phyloP scores from a whole-genome alignment of 53 echinoderm and acorn worm genomes.

The Astropecten irregularis region DNA sequence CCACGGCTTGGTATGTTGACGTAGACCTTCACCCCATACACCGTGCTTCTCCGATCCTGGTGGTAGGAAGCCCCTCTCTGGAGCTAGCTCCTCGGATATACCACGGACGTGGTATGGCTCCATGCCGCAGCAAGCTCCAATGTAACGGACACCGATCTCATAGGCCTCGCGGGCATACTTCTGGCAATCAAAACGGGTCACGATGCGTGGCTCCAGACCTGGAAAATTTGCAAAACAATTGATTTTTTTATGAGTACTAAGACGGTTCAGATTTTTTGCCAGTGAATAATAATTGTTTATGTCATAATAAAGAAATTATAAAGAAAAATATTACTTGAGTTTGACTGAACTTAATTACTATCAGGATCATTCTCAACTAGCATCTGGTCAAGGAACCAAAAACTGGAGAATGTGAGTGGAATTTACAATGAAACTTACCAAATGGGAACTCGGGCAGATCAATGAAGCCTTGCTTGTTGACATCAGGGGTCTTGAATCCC shows the following conservation, averaged over 20 bases:
- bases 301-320: no score
- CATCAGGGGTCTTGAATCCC: constrained; percentile 65
- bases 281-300: no score
- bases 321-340: no score
- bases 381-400: no score
- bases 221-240: background rate
- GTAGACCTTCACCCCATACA: constrained; percentile 87
- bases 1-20: constrained; percentile 96
- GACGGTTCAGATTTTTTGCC: no score
- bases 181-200: constrained; percentile 71
- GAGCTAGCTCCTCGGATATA: constrained; percentile 62
- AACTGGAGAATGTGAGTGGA: no score
- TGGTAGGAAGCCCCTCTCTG: constrained; percentile 7
- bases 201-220: constrained; percentile 80
- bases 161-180: constrained; percentile 77
- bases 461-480: constrained; percentile 54
- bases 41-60: constrained; percentile 84
- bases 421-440: no score
- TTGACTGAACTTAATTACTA: no score
- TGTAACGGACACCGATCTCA: constrained; percentile 74
- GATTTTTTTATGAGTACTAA: no score
- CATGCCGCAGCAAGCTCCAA: constrained; percentile 87
- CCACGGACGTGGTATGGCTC: constrained; percentile 81
- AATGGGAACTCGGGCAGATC: constrained; percentile 69
- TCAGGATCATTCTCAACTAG: no score